Evolutionary conservation across 2,113 vertebrate species (phyloP).

Genomic region (Bubo blakistoni): DNA sequence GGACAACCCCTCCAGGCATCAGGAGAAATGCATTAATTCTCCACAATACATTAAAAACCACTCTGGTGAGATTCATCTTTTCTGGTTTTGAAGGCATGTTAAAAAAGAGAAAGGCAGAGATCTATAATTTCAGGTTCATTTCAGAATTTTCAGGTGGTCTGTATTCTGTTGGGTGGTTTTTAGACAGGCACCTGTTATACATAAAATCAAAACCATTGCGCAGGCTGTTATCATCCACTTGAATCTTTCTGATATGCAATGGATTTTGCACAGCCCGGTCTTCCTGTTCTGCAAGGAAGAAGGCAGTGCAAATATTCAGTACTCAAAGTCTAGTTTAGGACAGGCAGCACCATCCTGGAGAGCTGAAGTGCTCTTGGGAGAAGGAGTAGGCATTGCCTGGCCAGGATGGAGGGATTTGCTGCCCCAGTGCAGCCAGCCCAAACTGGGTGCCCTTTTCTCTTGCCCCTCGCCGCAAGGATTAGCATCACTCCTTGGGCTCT

Average conservation of each 20-base stretch:
- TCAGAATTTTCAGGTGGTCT: neutral
- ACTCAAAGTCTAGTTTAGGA: neutral
- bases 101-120: neutral
- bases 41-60: neutral
- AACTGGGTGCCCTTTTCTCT: neutral
- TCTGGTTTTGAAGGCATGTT: neutral
- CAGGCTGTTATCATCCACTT: neutral
- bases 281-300: neutral
- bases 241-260: neutral
- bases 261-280: neutral
- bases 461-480: rapidly evolving
- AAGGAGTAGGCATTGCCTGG: neutral
- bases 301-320: neutral
- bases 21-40: neutral
- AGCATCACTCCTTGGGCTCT: neutral
- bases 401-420: neutral
- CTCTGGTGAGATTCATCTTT: neutral
- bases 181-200: neutral
- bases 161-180: neutral
- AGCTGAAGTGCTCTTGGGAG: neutral
- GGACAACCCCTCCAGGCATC: neutral
- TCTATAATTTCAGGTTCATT: neutral
- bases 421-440: neutral
- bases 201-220: neutral
- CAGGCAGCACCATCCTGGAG: neutral